Evolutionary conservation across 2,797 vertebrate genomes (phyloP), one percentile per base, ranked within the genome.

Genomic region (Thalassophryne amazonica): DNA sequence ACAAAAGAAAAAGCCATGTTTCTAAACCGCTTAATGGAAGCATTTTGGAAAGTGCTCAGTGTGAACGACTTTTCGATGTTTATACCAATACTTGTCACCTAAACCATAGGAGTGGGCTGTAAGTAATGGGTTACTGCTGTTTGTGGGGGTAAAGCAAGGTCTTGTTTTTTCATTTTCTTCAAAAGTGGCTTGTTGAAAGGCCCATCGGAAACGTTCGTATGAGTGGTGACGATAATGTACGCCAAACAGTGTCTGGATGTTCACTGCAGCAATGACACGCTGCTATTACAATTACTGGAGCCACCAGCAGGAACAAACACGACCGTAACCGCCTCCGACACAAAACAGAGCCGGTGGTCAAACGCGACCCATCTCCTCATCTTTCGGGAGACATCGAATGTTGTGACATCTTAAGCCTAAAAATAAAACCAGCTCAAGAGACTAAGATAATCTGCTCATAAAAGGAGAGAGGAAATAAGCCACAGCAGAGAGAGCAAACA

Each of bases 121-220:
- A 78, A 80, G 79, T 80, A 77, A 81, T 70, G 45, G 78, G 79
- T 86, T 83, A 53, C 81, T 43, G 57, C 38, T 64, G 76, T 81
- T 73, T 82, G 83, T 73, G 83, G 82, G 82, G 78, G 76, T 73
- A 71, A 80, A 80, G 74, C 79, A 81, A 87, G 86, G 85, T 69
- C 64, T 62, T 74, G 86, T 85, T 69, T 64, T 62, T 74, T 62
- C 67, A 54, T 63, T 65, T 49, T 14, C 32, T n/a, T 61, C 31
- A 65, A 79, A 85, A 78, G 71, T 64, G 69, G 65, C 66, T 80
- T 69, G 81, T 80, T 86, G 80, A 85, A 75, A 85, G 60, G 54
- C 22, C 67, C 65, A 58, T 75, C 76, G 81, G 83, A 85, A 86
- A 79, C 57, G 74, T 63, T 57, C 70, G 65, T 64, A 60, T 67